Percentiles rank a stretch among this genome's conserved stretches.
Conservation (phyloP, 1,140 invertebrate genomes). For the Camponotus vicinus region DNA sequence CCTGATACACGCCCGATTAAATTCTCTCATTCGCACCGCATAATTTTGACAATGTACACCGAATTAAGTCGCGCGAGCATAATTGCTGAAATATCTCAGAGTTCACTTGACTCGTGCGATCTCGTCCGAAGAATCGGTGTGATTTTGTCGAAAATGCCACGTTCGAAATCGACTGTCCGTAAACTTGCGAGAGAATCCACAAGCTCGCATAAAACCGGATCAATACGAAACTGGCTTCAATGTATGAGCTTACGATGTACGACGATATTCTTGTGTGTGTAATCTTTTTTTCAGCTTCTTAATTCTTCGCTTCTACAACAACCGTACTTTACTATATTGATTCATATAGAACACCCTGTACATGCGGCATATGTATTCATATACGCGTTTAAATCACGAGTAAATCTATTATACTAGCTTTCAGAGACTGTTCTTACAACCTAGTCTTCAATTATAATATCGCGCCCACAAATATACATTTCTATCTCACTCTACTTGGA, state of each 20-base stretch:
- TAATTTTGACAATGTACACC: neutral
- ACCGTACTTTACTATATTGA: neutral
- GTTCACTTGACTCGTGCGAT: neutral
- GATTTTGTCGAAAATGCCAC: neutral
- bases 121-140: neutral
- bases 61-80: neutral
- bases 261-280: neutral
- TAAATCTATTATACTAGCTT: slow-evolving; percentile 29
- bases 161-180: neutral
- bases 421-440: neutral
- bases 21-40: neutral
- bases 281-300: neutral
- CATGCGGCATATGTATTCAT: slow-evolving; percentile 32
- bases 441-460: slow-evolving; percentile 2
- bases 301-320: neutral
- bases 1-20: neutral
- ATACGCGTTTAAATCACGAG: slow-evolving; percentile 13
- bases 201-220: neutral
- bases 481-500: neutral
- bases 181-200: neutral
- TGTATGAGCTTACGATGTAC: neutral
- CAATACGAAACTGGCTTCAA: neutral
- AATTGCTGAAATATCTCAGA: slow-evolving; percentile 38
- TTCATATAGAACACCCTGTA: slow-evolving; percentile 45
- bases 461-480: neutral